Percentiles rank a stretch among this genome's conserved stretches.
Evolutionary conservation across 2,797 vertebrate species (phyloP).

Genomic region (Gymnoscopelus microlampas): DNA sequence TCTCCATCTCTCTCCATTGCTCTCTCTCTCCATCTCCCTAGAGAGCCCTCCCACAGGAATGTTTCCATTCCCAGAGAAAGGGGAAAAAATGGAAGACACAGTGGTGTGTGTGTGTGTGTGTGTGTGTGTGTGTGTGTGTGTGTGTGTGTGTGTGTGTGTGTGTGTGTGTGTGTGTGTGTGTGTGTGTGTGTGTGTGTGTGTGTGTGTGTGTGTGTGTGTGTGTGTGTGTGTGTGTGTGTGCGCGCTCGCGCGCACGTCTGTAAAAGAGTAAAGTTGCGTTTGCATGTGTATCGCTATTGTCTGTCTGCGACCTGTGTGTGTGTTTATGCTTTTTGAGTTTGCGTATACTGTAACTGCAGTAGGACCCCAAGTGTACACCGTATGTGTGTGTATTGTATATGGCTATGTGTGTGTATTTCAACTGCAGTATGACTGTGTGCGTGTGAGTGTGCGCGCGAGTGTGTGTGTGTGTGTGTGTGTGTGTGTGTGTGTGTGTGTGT

Average conservation of each 20-base stretch:
- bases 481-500: too few species aligned
- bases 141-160: too few species aligned
- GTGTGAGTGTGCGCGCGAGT: neutral
- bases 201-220: conserved; percentile 58
- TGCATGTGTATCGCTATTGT: too few species aligned
- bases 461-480: neutral
- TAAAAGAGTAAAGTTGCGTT: too few species aligned
- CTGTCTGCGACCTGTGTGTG: too few species aligned
- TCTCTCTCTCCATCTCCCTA: conserved; percentile 44
- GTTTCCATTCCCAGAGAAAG: conserved; percentile 76
- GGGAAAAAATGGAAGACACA: conserved; percentile 56
- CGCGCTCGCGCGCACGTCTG: too few species aligned
- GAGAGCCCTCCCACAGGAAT: conserved; percentile 68
- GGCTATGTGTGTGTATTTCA: conserved; percentile 1
- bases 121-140: too few species aligned
- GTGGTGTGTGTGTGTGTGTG: conserved; percentile 52
- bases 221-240: conserved; percentile 14
- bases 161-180: conserved; percentile 36
- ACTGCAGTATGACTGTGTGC: neutral
- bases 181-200: conserved; percentile 50
- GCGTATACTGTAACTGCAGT: too few species aligned
- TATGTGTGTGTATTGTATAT: conserved; percentile 15
- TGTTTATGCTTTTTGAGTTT: too few species aligned
- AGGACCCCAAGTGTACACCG: too few species aligned
- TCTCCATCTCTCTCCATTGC: neutral